A percentile compares a stretch with the other conserved stretches of the same genome.
Conservation (phyloP, 2,113 vertebrate genomes). For the Butastur rufipennis region DNA sequence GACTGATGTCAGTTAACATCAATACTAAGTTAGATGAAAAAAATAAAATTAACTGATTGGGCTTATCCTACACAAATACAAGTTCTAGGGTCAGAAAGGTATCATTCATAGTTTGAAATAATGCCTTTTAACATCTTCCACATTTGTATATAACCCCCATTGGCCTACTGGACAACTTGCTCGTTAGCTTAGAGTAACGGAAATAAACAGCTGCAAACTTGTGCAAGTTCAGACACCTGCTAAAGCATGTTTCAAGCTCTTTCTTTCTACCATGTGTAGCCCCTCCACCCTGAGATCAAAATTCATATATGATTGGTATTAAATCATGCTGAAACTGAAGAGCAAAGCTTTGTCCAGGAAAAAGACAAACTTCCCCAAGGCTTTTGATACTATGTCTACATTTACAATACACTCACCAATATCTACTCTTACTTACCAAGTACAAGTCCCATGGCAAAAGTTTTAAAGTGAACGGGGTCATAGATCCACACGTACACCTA, state of each 20-base stretch:
- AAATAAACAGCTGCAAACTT: background rate
- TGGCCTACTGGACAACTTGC: background rate
- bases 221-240: background rate
- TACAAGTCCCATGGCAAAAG: slow-evolving; percentile 98
- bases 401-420: background rate
- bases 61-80: background rate
- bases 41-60: background rate
- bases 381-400: background rate
- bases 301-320: background rate
- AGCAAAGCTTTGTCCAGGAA: background rate
- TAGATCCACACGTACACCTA: slow-evolving; percentile 99
- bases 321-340: background rate
- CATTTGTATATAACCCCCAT: background rate
- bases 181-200: background rate
- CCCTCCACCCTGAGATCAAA: background rate
- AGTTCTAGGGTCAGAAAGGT: background rate
- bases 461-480: slow-evolving; percentile 97
- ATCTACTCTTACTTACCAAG: slow-evolving; percentile 82
- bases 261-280: background rate
- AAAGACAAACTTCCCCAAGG: background rate
- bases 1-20: background rate
- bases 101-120: background rate
- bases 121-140: background rate
- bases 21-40: background rate
- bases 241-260: background rate